Evolutionary conservation across 2,888 invertebrate species (phyloP).

Genomic region (Lithosia quadra): DNA sequence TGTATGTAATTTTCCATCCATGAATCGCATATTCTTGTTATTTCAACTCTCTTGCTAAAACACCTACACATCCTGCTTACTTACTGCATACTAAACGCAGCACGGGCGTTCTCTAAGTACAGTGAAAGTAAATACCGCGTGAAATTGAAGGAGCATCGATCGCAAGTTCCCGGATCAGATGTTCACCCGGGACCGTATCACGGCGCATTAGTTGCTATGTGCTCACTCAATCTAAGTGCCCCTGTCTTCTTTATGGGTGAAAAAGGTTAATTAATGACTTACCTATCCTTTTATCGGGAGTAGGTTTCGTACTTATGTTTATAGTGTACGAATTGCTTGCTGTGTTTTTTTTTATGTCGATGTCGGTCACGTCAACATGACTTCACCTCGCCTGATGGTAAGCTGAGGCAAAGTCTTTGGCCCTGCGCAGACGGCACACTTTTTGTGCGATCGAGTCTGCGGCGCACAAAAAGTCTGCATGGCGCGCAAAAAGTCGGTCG

Average conservation of each 20-base stretch:
- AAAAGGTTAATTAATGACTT: slow-evolving; percentile 26
- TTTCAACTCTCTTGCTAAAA: no score
- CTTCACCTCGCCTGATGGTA: no score
- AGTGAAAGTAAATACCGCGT: slow-evolving; percentile 74
- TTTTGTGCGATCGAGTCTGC: no score
- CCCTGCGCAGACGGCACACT: no score
- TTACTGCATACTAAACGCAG: slow-evolving; percentile 39
- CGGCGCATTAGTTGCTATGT: slow-evolving; percentile 44
- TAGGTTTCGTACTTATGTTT: not conserved
- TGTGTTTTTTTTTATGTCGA: no score
- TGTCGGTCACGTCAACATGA: no score
- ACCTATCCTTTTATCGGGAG: slow-evolving; percentile 18
- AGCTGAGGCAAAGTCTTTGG: no score
- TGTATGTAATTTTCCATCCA: no score
- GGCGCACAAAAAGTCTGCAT: no score
- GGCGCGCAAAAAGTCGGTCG: no score
- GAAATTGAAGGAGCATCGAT: slow-evolving; percentile 73
- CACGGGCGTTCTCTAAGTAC: slow-evolving; percentile 53
- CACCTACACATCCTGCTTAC: not conserved
- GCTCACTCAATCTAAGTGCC: slow-evolving; percentile 50
- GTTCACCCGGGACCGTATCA: slow-evolving; percentile 46
- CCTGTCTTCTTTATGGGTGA: slow-evolving; percentile 20
- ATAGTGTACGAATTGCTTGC: not conserved
- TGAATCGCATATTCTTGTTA: no score
- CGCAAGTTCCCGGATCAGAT: slow-evolving; percentile 56